Percentiles rank a stretch among this genome's conserved stretches.
Evolutionary conservation across 2,113 vertebrate genomes (phyloP).

Genomic region (Erythrolamprus reginae): DNA sequence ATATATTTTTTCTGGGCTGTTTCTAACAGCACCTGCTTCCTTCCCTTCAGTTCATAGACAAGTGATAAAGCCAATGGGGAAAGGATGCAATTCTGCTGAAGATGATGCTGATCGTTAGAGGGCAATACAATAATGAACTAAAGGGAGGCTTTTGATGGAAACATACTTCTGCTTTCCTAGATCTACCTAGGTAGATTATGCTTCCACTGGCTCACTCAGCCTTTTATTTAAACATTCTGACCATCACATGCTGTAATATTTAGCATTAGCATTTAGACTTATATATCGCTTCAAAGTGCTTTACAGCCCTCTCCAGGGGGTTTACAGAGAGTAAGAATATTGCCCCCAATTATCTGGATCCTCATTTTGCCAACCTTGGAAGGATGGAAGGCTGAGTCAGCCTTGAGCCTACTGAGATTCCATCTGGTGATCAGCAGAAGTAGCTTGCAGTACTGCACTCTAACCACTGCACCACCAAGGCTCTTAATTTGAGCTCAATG

Average conservation of each 20-base stretch:
- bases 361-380: too few relatives aligned
- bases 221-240: background rate
- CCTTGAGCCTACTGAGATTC: too few relatives aligned
- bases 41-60: background rate
- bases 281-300: too few relatives aligned
- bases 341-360: too few relatives aligned
- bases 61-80: background rate
- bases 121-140: conserved; percentile 30
- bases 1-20: background rate
- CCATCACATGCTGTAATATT: accelerated
- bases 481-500: too few relatives aligned
- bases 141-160: background rate
- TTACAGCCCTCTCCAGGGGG: too few relatives aligned
- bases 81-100: background rate
- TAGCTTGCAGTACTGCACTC: too few relatives aligned
- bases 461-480: too few relatives aligned
- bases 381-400: too few relatives aligned
- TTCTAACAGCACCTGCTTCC: background rate
- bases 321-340: too few relatives aligned
- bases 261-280: too few relatives aligned
- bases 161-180: background rate
- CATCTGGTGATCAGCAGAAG: too few relatives aligned
- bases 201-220: background rate
- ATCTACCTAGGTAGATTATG: accelerated
- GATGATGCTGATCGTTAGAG: conserved; percentile 34